Conservation (phyloP, 2,113 vertebrate species). For the Colistium nudipinnis region DNA sequence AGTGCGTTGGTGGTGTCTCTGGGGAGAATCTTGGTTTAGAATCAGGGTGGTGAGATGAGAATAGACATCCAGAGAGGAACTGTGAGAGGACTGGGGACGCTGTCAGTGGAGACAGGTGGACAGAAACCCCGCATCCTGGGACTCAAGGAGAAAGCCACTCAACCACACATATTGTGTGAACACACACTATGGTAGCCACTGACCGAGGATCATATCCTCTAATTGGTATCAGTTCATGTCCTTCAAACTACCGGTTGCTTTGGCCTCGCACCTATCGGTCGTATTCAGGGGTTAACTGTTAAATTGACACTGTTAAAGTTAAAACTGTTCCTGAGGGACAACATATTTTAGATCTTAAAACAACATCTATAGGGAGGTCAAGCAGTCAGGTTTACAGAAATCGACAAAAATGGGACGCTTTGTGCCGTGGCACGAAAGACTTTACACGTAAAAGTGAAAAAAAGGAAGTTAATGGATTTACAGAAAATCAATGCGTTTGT, state of each 20-base stretch:
- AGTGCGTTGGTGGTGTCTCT: constrained; percentile 57
- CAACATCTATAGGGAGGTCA: background rate
- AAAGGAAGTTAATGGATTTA: constrained; percentile 47
- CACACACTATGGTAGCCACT: constrained; percentile 51
- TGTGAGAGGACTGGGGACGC: constrained; percentile 65
- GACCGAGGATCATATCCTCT: constrained; percentile 79
- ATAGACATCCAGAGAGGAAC: constrained; percentile 79
- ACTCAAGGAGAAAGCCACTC: constrained; percentile 71
- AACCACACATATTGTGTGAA: constrained; percentile 57
- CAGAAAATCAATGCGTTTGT: constrained; percentile 4
- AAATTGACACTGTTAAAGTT: background rate
- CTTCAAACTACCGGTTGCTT: constrained; percentile 31
- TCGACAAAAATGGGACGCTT: background rate
- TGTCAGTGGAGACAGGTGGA: constrained; percentile 78
- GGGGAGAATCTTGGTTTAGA: constrained; percentile 63
- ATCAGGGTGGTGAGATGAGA: constrained; percentile 67
- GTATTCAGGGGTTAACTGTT: constrained; percentile 8
- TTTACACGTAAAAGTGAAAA: constrained; percentile 45
- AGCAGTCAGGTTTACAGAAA: background rate
- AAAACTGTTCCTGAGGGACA: background rate
- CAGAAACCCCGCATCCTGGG: constrained; percentile 75
- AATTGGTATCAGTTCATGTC: constrained; percentile 82
- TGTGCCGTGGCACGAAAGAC: background rate
- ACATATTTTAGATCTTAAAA: background rate
- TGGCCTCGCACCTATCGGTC: constrained; percentile 6